Evolutionary conservation across 1,140 invertebrate species (phyloP), one percentile per base, ranked within the genome.

Genomic region (Caenorhabditis remanei): DNA sequence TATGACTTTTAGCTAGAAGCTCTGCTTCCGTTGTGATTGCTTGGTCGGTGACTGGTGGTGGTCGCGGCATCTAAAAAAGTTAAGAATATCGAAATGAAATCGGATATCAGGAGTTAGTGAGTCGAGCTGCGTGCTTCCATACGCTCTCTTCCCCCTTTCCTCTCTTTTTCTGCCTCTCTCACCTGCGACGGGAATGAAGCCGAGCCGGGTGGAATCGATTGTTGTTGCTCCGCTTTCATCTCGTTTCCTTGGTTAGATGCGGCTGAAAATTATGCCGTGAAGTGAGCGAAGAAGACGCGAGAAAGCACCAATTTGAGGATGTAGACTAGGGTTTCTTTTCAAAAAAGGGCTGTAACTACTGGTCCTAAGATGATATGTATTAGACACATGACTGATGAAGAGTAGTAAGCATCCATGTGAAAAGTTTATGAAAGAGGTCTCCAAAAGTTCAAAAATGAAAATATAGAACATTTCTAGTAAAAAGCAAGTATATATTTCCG

Each of bases 21-120:
- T 92, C 91, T 24, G 87, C 90, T 55, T 92, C 91, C 14, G 90
- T 90, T 96, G 92, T 98, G 96, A 97, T 99, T 90, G 7, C 71
- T 24, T 79, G 71, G 50, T 79, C 71, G n/a, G 71, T 79, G n/a
- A 50, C 46, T 50, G 71, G 71, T 48, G 71, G 75, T 83, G 88
- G 86, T 24, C 32, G 21, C 16, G 41, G 56, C 40, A 82, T 56
- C 53, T 53, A 21, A 32, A 56, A 58, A 19, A 87, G 79, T 48
- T n/a, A 9, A 43, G 63, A 89, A 89, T 19, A 41, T 24, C 16
- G 19, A 32, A 55, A 50, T 79, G 71, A 79, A 79, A 79, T 79
- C 46, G 71, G 63, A 67, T 55, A 86, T 87, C 50, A 87, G 83
- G 56, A 63, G 71, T 50, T 86, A 61, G 53, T 86, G 4, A 14